Base-by-base conservation (phyloP, 2,113 vertebrate genomes). In the Ochotona princeps region DNA sequence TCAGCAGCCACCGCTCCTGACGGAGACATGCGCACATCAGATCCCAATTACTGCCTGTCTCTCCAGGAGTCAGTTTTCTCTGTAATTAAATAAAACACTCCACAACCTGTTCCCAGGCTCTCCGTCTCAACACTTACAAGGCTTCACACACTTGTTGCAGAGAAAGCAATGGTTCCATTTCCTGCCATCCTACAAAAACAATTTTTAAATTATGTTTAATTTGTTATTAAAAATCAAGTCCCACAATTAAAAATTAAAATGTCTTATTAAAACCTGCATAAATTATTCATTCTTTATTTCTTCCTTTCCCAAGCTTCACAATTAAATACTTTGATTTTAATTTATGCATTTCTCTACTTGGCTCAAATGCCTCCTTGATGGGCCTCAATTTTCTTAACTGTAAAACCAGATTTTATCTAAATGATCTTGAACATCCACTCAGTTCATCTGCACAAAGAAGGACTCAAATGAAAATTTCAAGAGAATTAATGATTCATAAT, bases 81-180 rank as follows among this genome's bases (percentile, higher is more conserved):
- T 74, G 61, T 78, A 83, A 81, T 23, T 87, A 28, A 82, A 85
- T 28, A 44, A 89, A 91, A 78, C 83, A 51, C 14, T 49, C 60
- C 61, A 51, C 97, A 86, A 17, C 5, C 6, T 14, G 84, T 60
- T 76, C 81, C 66, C 1, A 85, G 72, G 69, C 60, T 69, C 83
- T 32, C 89, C 51, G 8, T 88, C 95, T 94, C 75, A 78, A 67
- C 97, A 98, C 99, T 98, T 98, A 99, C 99, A 99, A 51, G 99
- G 99, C 94, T 99, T 99, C 60, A 99, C 99, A 93, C 99, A 99
- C 94, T 98, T 99, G 91, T 97, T 97, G 97, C 99, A 99, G 30
- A 97, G 85, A 38, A 96, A 84, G 97, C 99, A 99, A 80, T 99
- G 99, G 73, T 97, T 99, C 99, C 99, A 99, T n/a, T 79, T 97